Evolutionary conservation across 92 coral and sea anemone species (phyloP).

Genomic region (Desmophyllum pertusum): DNA sequence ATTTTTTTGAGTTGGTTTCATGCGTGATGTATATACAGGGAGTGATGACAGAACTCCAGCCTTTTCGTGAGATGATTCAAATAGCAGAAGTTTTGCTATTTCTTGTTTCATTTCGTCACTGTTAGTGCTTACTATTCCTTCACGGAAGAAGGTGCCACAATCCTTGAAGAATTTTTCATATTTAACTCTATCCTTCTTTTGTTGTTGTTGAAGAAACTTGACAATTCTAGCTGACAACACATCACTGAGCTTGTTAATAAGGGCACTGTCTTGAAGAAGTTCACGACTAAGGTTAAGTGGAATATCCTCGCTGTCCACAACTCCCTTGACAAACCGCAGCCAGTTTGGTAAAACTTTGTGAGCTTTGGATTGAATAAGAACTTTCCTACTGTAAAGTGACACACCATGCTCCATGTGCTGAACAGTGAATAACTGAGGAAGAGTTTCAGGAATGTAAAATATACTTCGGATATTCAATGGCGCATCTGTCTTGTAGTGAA

Average conservation of each 20-base stretch:
- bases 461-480: slow-evolving; percentile 95
- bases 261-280: slow-evolving; percentile 95
- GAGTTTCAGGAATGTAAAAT: slow-evolving; percentile 93
- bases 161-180: slow-evolving; percentile 92
- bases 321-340: slow-evolving; percentile 94
- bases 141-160: slow-evolving; percentile 87
- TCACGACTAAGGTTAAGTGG: slow-evolving; percentile 96
- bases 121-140: slow-evolving; percentile 90
- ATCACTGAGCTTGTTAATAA: slow-evolving; percentile 82
- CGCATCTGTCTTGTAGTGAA: slow-evolving; percentile 97
- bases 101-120: slow-evolving; percentile 83
- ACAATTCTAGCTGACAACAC: slow-evolving; percentile 84
- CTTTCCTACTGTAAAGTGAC: slow-evolving; percentile 89
- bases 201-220: slow-evolving; percentile 87
- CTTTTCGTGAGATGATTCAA: slow-evolving; percentile 93
- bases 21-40: slow-evolving; percentile 76
- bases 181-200: slow-evolving; percentile 90
- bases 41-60: slow-evolving; percentile 84
- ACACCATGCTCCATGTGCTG: slow-evolving; percentile 87
- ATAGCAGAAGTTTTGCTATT: slow-evolving; percentile 83
- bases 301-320: slow-evolving; percentile 98
- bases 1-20: slow-evolving; percentile 90
- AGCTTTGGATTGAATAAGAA: slow-evolving; percentile 89
- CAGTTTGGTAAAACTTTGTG: slow-evolving; percentile 87
- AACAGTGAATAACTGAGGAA: slow-evolving; percentile 80